Percentiles rank a stretch among this genome's conserved stretches.
Conservation (phyloP, 2,113 vertebrate genomes). For the Micronisus gabar region DNA sequence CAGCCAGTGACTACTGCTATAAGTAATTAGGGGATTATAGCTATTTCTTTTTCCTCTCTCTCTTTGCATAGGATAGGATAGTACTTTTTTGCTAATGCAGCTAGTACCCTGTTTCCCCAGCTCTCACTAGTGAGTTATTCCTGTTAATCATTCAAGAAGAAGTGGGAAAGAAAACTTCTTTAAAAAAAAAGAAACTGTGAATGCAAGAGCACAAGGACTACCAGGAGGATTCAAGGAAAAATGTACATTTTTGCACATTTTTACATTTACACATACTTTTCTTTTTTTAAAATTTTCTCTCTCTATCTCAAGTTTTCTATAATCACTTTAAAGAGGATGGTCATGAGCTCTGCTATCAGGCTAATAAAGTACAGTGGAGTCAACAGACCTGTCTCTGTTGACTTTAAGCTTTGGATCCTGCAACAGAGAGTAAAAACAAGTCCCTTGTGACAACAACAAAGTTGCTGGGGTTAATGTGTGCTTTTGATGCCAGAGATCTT, state of each 20-base stretch:
- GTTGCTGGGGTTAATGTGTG: constrained; percentile 14
- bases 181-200: background rate
- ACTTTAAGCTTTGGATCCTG: constrained; percentile 31
- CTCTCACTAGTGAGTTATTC: background rate
- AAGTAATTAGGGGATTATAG: background rate
- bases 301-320: background rate
- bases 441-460: constrained; percentile 45
- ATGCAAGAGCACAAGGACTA: background rate
- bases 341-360: background rate
- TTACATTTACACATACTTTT: background rate
- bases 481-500: constrained; percentile 33
- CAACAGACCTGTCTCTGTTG: constrained; percentile 48
- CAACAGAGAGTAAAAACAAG: constrained; percentile 41
- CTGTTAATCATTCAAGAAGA: background rate
- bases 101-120: background rate
- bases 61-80: background rate
- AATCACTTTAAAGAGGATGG: background rate
- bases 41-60: background rate
- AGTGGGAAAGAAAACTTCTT: background rate
- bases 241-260: background rate
- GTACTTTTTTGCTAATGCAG: background rate
- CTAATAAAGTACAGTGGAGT: constrained; percentile 8
- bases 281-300: background rate
- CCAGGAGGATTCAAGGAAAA: background rate
- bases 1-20: background rate